Conservation (phyloP, 2,888 invertebrate species). For the Microchrysa polita region DNA sequence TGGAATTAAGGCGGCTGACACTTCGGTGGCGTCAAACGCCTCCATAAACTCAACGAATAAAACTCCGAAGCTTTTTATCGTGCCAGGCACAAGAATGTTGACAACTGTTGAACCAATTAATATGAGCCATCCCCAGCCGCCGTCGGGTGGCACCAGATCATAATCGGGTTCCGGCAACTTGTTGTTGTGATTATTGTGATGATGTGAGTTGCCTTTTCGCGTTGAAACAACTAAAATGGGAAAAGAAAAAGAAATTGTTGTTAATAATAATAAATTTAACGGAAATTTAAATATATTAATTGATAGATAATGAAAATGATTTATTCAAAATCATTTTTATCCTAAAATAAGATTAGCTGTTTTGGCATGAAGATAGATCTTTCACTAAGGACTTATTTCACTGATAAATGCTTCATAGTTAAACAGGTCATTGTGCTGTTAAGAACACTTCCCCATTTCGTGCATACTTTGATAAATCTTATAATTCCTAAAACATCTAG, state of each 20-base stretch:
- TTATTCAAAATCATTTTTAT: no score
- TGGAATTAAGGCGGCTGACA: conserved; percentile 84
- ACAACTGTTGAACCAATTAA: conserved; percentile 79
- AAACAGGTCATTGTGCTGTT: no score
- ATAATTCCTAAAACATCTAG: no score
- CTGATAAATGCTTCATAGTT: no score
- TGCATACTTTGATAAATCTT: no score
- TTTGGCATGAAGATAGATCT: no score
- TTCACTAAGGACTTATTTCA: no score
- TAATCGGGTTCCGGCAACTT: conserved; percentile 64
- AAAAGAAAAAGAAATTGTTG: neutral
- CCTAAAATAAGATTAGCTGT: no score
- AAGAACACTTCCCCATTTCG: no score
- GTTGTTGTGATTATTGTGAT: conserved; percentile 6
- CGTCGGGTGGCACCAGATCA: conserved; percentile 82
- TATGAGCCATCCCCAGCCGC: conserved; percentile 87
- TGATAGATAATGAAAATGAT: no score
- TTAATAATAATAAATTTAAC: no score
- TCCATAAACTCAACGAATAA: conserved; percentile 83
- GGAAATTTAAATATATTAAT: no score
- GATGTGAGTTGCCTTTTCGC: conserved; percentile 24
- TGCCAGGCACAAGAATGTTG: conserved; percentile 86
- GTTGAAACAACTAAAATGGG: conserved; percentile 12
- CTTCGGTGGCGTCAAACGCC: conserved; percentile 77
- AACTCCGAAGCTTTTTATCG: conserved; percentile 88